phyloP scores from a whole-genome alignment of 2,888 invertebrate genomes.

The Boloria euphrosyne region DNA sequence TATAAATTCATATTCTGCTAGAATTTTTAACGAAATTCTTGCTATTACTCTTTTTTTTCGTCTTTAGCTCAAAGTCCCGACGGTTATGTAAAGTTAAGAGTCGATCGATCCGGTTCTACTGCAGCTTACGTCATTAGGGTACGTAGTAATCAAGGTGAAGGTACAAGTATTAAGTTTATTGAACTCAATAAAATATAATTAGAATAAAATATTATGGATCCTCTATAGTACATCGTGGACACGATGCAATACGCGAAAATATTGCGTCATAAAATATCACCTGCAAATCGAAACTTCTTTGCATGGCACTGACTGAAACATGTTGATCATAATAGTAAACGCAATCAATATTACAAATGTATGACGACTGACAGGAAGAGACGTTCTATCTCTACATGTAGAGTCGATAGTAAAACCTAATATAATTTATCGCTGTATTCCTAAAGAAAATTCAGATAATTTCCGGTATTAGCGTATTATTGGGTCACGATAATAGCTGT shows the following conservation, averaged over 20 bases:
- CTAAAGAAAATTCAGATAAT: too few species aligned
- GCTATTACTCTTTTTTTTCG: too few species aligned
- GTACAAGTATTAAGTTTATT: background rate
- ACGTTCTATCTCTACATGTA: background rate
- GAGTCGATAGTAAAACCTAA: background rate
- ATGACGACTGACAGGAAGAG: background rate
- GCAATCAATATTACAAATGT: constrained; percentile 10
- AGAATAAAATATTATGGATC: background rate
- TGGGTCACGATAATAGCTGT: too few species aligned
- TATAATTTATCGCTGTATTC: too few species aligned
- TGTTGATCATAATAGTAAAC: constrained; percentile 11
- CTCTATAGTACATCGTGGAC: background rate
- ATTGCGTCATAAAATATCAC: constrained; percentile 28
- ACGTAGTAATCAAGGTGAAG: constrained; percentile 6
- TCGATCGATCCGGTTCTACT: constrained; percentile 15
- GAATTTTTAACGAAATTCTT: too few species aligned
- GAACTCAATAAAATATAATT: background rate
- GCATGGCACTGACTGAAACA: constrained; percentile 9
- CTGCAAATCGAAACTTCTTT: constrained; percentile 13
- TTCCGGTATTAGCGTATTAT: too few species aligned
- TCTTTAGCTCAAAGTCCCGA: too few species aligned
- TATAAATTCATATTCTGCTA: too few species aligned
- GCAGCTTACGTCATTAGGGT: constrained; percentile 10
- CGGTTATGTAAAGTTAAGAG: background rate
- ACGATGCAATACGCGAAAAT: constrained; percentile 19